Conservation (phyloP, 2,797 vertebrate genomes). For the Falco concolor region DNA sequence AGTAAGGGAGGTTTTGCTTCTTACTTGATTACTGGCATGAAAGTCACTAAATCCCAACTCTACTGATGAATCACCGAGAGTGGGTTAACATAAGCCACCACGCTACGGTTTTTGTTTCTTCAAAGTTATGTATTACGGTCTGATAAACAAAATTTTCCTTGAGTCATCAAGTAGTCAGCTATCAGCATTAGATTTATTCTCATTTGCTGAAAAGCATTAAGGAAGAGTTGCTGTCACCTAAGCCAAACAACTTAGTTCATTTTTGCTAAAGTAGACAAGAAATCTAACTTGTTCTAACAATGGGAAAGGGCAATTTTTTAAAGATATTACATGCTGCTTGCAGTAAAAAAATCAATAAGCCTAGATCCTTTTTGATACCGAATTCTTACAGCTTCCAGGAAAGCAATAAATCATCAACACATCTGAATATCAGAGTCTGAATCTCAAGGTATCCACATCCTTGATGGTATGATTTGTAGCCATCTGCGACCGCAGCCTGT, state of each 20-base stretch:
- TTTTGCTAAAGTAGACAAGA: not conserved
- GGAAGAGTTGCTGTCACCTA: slow-evolving; percentile 2
- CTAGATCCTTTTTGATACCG: not conserved
- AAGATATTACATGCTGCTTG: not conserved
- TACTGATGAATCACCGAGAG: slow-evolving; percentile 63
- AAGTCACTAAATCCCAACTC: slow-evolving; percentile 59
- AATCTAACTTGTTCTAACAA: not conserved
- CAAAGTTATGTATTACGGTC: slow-evolving; percentile 31
- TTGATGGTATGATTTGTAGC: not conserved
- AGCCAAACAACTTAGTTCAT: not conserved
- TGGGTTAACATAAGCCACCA: slow-evolving; percentile 53
- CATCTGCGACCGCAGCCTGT: not conserved
- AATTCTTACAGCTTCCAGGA: not conserved
- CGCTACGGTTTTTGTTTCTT: slow-evolving; percentile 27
- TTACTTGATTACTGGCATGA: slow-evolving; percentile 44
- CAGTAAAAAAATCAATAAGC: not conserved
- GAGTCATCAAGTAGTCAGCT: slow-evolving; percentile 51
- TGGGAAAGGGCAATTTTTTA: not conserved
- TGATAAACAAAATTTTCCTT: slow-evolving; percentile 40
- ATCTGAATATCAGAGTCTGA: not conserved
- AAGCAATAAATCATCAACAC: not conserved
- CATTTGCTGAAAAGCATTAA: not conserved
- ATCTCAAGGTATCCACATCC: not conserved
- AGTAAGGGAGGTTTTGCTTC: not conserved
- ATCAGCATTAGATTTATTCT: slow-evolving; percentile 16